A percentile compares a stretch with the other conserved stretches of the same genome.
Evolutionary conservation across 30 jellyfish, hydroid and myxozoan genomes (phyloP).

Genomic region (Aurelia sp.): DNA sequence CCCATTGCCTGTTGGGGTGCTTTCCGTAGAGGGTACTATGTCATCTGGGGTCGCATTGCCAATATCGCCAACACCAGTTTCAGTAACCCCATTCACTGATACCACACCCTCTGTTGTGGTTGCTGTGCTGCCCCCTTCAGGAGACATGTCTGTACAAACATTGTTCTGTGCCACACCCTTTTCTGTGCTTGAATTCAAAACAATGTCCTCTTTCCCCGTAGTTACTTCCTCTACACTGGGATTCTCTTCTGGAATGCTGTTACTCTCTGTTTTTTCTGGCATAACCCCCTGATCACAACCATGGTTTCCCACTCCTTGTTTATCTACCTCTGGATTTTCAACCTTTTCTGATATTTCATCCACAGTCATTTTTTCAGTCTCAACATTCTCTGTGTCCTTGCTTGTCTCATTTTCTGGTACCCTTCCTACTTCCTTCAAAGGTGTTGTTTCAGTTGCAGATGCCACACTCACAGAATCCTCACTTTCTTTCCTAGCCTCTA

Average conservation of each 20-base stretch:
- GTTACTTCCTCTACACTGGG: slow-evolving; percentile 2
- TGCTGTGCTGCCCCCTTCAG: neutral
- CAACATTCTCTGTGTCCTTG: neutral
- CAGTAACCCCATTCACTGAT: neutral
- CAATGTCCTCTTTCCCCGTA: no score
- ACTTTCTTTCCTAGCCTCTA: no score
- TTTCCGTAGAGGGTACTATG: slow-evolving; percentile 7
- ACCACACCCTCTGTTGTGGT: neutral
- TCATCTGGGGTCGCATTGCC: neutral
- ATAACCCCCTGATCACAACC: neutral
- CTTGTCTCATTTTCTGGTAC: neutral
- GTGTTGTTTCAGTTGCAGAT: neutral
- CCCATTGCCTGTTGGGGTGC: slow-evolving; percentile 8
- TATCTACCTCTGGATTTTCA: neutral
- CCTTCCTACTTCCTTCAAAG: neutral
- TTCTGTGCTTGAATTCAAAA: no score
- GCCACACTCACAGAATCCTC: no score
- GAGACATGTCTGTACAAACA: neutral
- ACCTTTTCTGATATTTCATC: no score
- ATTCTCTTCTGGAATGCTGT: neutral
- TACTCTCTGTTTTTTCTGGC: neutral
- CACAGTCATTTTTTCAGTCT: neutral
- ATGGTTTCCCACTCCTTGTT: slow-evolving; percentile 1
- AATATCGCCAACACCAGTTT: neutral
- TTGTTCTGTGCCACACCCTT: no score